Evolutionary conservation across 2,888 invertebrate species (phyloP), one percentile per base, ranked within the genome.

Genomic region (Cyclophora albipunctata): DNA sequence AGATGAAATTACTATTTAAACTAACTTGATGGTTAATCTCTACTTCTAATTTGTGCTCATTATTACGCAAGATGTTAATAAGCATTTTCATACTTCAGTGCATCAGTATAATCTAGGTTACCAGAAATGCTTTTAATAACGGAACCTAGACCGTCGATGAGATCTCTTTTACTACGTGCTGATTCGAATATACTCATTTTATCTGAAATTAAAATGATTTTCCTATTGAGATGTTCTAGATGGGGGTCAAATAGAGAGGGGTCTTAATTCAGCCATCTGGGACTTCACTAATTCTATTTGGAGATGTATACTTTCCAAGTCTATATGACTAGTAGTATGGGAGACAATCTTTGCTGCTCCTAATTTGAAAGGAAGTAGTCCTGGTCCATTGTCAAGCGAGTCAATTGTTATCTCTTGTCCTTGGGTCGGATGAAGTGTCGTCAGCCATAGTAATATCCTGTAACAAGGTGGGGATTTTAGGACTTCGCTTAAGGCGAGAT

Each of bases 331-430:
- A 35, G 40, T 58, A 61, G 7, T n/a, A n/a, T 62, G 61, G 5
- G 62, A 54, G 34, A 59, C 35, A 3, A 61, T 40, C 54, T 50
- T 57, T 1, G 58, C 43, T 1, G 50, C 45, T 44, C 64, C 64
- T 3, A 64, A 37, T 49, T 60, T 59, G 20, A 58, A 63, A 0
- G 62, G 61, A 7, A 63, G 51, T 5, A 54, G 20, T 35, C 60
- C 58, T 0, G 55, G 58, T 34, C 60, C 59, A 6, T 58, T 34
- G 3, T 49, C 47, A 4, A 58, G 34, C 2, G 49, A 6, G 7
- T 58, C 52, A 53, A 55, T 40, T 45, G 7, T 42, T 58, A 58
- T 44, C 6, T 58, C 52, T 20, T 52, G 45, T 40, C 35, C 52
- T 40, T 3, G 45, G 4, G 50, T 40, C 45, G 4, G 37, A 40